These are phyloP conservation scores for Loxodonta africana DNA, from an alignment of 2,113 vertebrate genomes.

Conservation along the genomic window DNA sequence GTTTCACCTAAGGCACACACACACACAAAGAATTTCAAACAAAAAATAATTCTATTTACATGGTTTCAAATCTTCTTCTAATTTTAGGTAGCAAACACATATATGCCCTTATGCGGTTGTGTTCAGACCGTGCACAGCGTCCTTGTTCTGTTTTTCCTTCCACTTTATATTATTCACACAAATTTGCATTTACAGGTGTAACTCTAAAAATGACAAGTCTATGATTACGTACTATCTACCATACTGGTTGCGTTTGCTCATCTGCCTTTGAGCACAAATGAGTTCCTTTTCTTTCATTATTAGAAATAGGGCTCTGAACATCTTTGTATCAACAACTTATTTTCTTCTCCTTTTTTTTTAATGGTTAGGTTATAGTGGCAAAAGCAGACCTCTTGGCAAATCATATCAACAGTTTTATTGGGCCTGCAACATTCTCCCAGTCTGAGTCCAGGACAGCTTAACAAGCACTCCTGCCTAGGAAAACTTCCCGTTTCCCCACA, in stretches of 20 bases:
- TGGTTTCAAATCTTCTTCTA: neutral
- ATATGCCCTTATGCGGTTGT: neutral
- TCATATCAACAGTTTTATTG: neutral
- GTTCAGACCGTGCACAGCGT: neutral
- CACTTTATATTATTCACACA: neutral
- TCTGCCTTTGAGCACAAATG: neutral
- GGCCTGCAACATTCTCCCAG: neutral
- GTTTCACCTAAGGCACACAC: no score
- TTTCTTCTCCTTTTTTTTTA: neutral
- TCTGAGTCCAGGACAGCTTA: neutral
- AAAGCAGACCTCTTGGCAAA: slow-evolving; percentile 54
- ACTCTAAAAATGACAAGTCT: neutral
- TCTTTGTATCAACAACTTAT: neutral
- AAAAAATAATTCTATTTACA: neutral
- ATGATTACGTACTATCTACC: neutral
- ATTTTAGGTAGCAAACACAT: neutral
- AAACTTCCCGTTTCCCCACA: neutral
- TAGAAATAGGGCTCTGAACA: slow-evolving; percentile 31
- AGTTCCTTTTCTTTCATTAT: neutral
- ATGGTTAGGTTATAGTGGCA: slow-evolving; percentile 8
- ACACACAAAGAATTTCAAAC: neutral
- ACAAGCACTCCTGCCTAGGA: neutral
- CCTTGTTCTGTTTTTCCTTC: neutral
- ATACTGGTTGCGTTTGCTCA: neutral
- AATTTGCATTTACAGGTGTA: slow-evolving; percentile 4